phyloP scores from a whole-genome alignment of 2,113 vertebrate genomes.

The Neolamprologus caudopunctatus region DNA sequence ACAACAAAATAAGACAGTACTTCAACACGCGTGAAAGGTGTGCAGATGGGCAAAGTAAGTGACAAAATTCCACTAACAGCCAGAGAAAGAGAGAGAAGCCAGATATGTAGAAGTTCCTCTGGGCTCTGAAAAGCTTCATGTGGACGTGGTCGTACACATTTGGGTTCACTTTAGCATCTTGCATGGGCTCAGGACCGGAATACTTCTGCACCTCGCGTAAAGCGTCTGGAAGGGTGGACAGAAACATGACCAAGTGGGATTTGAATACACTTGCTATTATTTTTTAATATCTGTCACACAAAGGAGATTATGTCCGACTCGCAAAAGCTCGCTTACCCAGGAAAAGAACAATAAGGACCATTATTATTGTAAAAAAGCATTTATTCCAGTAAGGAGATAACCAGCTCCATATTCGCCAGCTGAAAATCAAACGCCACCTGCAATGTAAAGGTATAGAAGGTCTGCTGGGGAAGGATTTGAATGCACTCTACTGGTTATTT shows the following conservation, averaged over 20 bases:
- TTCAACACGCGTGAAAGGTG: not conserved
- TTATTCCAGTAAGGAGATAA: constrained; percentile 87
- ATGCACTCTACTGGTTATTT: constrained; percentile 23
- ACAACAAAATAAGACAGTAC: not conserved
- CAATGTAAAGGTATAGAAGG: constrained; percentile 25
- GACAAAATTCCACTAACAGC: constrained; percentile 80
- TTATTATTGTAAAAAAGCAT: constrained; percentile 88
- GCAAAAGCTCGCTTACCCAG: constrained; percentile 69
- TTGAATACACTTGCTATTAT: not conserved
- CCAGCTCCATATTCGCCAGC: constrained; percentile 80
- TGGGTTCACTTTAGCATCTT: constrained; percentile 57
- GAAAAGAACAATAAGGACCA: constrained; percentile 87
- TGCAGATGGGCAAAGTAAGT: not conserved
- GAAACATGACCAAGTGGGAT: not conserved
- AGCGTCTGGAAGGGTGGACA: constrained; percentile 75
- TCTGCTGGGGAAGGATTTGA: not conserved
- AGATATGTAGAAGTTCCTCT: constrained; percentile 96
- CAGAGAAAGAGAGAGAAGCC: constrained; percentile 96
- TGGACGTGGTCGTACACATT: constrained; percentile 82
- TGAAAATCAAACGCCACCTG: constrained; percentile 88
- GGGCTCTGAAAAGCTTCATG: constrained; percentile 95
- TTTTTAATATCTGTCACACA: not conserved
- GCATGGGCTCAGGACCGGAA: constrained; percentile 63
- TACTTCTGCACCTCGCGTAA: constrained; percentile 90
- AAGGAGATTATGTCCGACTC: not conserved